These are phyloP conservation scores for Ophion ellenae DNA, from an alignment of 2,888 invertebrate genomes.

Conservation along the genomic window DNA sequence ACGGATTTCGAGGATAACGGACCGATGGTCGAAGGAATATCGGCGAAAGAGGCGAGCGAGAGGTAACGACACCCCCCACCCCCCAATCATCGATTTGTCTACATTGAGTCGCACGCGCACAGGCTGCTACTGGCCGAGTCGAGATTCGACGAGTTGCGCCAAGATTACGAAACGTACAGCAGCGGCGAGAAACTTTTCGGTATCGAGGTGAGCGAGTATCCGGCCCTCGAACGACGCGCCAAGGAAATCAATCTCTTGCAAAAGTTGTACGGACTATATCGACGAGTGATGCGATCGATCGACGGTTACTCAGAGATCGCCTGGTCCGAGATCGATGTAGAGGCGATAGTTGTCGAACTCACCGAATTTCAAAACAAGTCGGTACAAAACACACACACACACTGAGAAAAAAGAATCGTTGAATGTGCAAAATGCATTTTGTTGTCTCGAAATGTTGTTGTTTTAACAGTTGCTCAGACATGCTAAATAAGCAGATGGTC, in stretches of 20 bases:
- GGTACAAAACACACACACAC: background rate
- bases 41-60: constrained; percentile 94
- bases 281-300: constrained; percentile 93
- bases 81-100: too few species aligned
- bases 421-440: too few species aligned
- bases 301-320: constrained; percentile 94
- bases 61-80: constrained; percentile 82
- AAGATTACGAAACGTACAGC: constrained; percentile 92
- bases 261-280: constrained; percentile 91
- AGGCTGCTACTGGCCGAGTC: constrained; percentile 91
- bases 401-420: too few species aligned
- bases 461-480: too few species aligned
- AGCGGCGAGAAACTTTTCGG: constrained; percentile 94
- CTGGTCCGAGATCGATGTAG: constrained; percentile 94
- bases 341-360: constrained; percentile 91
- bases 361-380: constrained; percentile 91
- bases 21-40: constrained; percentile 93
- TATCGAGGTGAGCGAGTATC: constrained; percentile 92
- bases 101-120: background rate
- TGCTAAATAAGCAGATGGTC: too few species aligned
- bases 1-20: constrained; percentile 90
- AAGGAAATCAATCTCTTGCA: constrained; percentile 93
- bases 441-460: too few species aligned
- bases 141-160: constrained; percentile 93
- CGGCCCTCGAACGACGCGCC: constrained; percentile 90